Evolutionary conservation across 2,113 vertebrate genomes (phyloP).

Genomic region (Damaliscus lunatus): DNA sequence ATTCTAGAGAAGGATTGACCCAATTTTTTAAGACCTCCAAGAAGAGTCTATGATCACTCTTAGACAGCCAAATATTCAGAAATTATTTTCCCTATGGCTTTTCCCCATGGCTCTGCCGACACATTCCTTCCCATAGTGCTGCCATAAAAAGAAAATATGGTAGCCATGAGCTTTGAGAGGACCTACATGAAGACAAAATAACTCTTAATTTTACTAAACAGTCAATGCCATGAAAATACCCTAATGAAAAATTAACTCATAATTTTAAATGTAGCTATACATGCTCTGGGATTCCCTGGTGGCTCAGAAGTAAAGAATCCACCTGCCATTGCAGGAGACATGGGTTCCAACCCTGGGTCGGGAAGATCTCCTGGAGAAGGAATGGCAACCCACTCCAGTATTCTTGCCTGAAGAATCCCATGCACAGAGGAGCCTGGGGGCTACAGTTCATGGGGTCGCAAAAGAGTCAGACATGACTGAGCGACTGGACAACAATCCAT

Average conservation of each 20-base stretch:
- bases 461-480: background rate
- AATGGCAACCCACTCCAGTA: background rate
- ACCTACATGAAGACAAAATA: background rate
- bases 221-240: background rate
- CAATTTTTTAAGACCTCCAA: slow-evolving; percentile 3
- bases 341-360: background rate
- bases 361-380: background rate
- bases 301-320: background rate
- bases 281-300: background rate
- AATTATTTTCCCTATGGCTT: background rate
- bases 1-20: background rate
- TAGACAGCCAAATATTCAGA: background rate
- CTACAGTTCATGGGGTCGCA: background rate
- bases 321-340: background rate
- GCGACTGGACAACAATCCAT: background rate
- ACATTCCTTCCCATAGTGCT: background rate
- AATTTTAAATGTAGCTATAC: background rate
- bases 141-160: background rate
- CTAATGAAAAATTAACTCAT: background rate
- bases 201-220: background rate
- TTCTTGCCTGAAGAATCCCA: background rate
- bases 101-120: background rate
- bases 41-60: background rate
- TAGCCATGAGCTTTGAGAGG: background rate
- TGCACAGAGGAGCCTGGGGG: background rate